These are phyloP conservation scores for Nasonia oneida DNA, from an alignment of 2,888 invertebrate species.

Conservation along the genomic window DNA sequence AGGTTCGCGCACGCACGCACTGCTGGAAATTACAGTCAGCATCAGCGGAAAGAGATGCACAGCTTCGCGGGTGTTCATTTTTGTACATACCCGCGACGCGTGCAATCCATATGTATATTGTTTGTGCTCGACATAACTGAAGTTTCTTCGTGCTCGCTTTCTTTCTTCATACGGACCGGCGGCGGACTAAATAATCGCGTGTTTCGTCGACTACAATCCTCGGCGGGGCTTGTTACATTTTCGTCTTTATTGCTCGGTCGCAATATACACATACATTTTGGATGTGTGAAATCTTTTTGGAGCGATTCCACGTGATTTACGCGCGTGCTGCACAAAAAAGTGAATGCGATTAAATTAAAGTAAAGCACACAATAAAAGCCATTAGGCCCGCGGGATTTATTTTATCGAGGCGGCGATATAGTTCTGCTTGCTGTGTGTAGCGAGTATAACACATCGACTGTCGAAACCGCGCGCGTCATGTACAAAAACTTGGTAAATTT, in stretches of 20 bases:
- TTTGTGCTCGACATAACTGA: not conserved
- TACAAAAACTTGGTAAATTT: not conserved
- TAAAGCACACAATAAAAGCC: conserved; percentile 10
- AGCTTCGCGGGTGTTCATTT: conserved; percentile 18
- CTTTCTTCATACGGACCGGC: not conserved
- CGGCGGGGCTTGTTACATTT: conserved; percentile 20
- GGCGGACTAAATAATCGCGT: conserved; percentile 27
- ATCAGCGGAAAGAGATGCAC: not conserved
- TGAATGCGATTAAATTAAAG: conserved; percentile 27
- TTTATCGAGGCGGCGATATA: not conserved
- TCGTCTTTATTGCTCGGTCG: conserved; percentile 25
- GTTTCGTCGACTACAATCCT: conserved; percentile 32
- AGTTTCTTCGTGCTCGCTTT: not conserved
- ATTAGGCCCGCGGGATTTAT: conserved; percentile 1
- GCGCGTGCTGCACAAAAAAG: not conserved
- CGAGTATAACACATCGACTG: not conserved
- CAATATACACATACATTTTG: too few relatives aligned
- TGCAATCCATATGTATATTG: conserved; percentile 57
- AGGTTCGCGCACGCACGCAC: not conserved
- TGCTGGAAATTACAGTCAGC: conserved; percentile 31
- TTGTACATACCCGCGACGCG: not conserved
- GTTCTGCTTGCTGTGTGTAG: not conserved
- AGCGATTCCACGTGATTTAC: conserved; percentile 20
- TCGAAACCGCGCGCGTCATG: not conserved
- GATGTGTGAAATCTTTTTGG: conserved; percentile 25